Conservation (phyloP, 2,888 invertebrate species). For the Tholera decimalis region DNA sequence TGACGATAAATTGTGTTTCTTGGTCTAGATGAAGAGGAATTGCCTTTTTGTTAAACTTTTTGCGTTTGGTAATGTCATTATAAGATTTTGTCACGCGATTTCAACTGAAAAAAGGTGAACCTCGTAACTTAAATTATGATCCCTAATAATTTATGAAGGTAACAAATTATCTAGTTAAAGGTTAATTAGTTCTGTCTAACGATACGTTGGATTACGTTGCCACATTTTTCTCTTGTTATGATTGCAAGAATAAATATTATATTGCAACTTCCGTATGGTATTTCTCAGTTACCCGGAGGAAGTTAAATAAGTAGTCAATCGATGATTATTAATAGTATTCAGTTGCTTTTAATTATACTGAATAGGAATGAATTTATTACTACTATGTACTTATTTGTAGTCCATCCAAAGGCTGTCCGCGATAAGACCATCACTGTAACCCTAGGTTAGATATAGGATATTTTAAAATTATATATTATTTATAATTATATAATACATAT, state of each 20-base stretch:
- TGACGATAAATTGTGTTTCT: constrained; percentile 50
- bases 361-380: no score
- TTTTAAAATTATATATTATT: no score
- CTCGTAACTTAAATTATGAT: background rate
- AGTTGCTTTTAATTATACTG: background rate
- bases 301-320: background rate
- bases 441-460: no score
- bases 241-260: background rate
- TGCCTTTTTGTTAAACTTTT: constrained; percentile 37
- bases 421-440: no score
- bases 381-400: no score
- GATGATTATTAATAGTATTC: background rate
- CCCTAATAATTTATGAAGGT: constrained; percentile 7
- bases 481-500: no score
- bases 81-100: constrained; percentile 24
- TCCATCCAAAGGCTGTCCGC: no score
- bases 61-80: constrained; percentile 16
- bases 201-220: no score
- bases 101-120: constrained; percentile 26
- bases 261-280: background rate
- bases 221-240: background rate
- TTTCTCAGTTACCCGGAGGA: background rate
- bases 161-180: constrained; percentile 2
- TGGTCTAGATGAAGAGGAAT: constrained; percentile 38
- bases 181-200: constrained; percentile 4